Conservation (phyloP, 2,888 invertebrate genomes). For the Anarsia innoxiella region DNA sequence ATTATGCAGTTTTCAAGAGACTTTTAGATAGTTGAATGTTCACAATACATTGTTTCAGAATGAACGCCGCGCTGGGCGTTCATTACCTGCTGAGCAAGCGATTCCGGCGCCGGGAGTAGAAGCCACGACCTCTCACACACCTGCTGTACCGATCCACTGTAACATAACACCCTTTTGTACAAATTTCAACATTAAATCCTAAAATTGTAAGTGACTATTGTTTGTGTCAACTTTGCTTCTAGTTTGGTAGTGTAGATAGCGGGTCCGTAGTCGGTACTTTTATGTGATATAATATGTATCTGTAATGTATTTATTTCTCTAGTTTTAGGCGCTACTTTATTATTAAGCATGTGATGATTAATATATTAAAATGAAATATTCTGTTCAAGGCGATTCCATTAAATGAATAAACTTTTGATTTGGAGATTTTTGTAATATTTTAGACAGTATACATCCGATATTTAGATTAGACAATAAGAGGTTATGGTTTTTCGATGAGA, state of each 20-base stretch:
- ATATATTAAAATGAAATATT: constrained; percentile 28
- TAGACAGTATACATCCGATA: too few species aligned
- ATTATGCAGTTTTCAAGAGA: too few species aligned
- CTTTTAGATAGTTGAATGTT: too few species aligned
- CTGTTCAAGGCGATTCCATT: constrained; percentile 52
- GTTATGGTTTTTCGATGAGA: too few species aligned
- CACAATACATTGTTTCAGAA: too few species aligned
- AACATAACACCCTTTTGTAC: constrained; percentile 22
- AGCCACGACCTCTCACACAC: background rate
- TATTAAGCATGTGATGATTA: constrained; percentile 41
- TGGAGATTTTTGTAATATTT: constrained; percentile 19
- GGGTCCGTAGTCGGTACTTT: constrained; percentile 31
- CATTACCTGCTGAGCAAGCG: constrained; percentile 55
- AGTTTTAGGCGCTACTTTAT: constrained; percentile 47
- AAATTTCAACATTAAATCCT: constrained; percentile 16
- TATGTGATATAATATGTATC: constrained; percentile 36
- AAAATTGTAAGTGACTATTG: constrained; percentile 13
- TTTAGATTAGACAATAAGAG: too few species aligned
- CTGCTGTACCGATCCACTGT: constrained; percentile 4
- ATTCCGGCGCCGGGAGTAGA: constrained; percentile 6
- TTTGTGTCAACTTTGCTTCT: too few species aligned
- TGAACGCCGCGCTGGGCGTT: constrained; percentile 54
- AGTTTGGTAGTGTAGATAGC: constrained; percentile 20
- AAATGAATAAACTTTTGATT: constrained; percentile 47
- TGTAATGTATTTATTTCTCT: constrained; percentile 49